Evolutionary conservation across 2,113 vertebrate genomes (phyloP), one percentile per base, ranked within the genome.

Genomic region (Ia io): DNA sequence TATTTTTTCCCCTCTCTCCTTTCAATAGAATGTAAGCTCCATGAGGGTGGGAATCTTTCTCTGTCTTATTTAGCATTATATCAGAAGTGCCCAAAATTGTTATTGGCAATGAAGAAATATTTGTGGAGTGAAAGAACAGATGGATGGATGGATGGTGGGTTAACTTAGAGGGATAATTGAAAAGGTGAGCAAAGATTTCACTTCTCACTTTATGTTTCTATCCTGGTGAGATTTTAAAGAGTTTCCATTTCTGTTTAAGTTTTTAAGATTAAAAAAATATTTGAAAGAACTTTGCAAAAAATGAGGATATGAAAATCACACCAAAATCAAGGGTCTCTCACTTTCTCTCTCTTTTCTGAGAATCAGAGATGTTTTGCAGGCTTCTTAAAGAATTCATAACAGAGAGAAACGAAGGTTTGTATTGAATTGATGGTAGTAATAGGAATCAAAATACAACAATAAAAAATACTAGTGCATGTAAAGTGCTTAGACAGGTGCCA

Each of bases 251-350:
- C 78, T 93, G 23, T 74, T 79, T 86, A 76, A 56, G 49, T 44
- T 71, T 89, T 84, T 86, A 44, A 84, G 30, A 84, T 32, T 44
- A 95, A 63, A 69, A 73, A 88, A 56, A 23, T 0, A 14, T 40
- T 84, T 91, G 63, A 56, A 95, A 90, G 28, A 90, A 77, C 53
- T 92, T 71, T 70, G 13, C 1, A 49, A 91, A 77, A 85, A 91
- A 76, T 18, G 20, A 95, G 76, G 71, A 92, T 94, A 80, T 76
- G 84, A 79, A 93, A 91, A 74, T 76, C 71, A 87, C 25, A 79
- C 44, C 2, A 20, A 89, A 95, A 80, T 51, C 20, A 88, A 90
- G 49, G 17, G 32, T 4, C 67, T 89, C 90, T 92, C 65, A 49
- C 28, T 84, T 30, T 80, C 16, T 59, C 37, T 87, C 23, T 80